Evolutionary conservation across 2,797 vertebrate genomes (phyloP).

Genomic region (Anniella stebbinsi): DNA sequence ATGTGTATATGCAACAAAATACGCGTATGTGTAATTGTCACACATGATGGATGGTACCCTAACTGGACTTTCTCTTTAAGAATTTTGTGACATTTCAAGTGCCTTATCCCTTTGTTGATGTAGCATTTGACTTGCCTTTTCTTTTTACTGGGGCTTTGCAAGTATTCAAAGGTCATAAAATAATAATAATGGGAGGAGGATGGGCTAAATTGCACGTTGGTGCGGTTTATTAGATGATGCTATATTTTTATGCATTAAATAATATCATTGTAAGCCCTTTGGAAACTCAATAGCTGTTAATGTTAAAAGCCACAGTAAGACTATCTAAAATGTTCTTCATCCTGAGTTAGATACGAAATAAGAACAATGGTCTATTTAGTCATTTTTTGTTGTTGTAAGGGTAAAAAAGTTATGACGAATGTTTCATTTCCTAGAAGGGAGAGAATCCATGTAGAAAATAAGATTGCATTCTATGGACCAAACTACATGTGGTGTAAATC

Average conservation of each 20-base stretch:
- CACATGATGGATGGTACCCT: background rate
- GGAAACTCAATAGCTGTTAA: background rate
- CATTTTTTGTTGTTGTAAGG: background rate
- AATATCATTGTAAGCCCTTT: background rate
- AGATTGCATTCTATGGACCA: too few species aligned
- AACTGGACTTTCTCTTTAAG: background rate
- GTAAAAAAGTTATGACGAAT: background rate
- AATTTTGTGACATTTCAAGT: background rate
- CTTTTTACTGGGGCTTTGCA: background rate
- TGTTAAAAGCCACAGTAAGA: background rate
- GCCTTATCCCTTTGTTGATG: background rate
- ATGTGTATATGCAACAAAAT: background rate
- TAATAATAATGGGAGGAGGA: background rate
- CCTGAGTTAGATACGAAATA: background rate
- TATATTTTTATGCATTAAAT: background rate
- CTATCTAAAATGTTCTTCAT: background rate
- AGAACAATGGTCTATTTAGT: background rate
- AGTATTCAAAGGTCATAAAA: background rate
- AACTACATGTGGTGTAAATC: background rate
- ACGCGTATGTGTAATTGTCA: background rate
- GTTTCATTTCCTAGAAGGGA: background rate
- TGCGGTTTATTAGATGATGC: background rate
- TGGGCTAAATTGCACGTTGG: background rate
- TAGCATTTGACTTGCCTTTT: background rate
- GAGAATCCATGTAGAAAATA: background rate